Conservation (phyloP, 2,888 invertebrate species). For the Brenthis daphne region DNA sequence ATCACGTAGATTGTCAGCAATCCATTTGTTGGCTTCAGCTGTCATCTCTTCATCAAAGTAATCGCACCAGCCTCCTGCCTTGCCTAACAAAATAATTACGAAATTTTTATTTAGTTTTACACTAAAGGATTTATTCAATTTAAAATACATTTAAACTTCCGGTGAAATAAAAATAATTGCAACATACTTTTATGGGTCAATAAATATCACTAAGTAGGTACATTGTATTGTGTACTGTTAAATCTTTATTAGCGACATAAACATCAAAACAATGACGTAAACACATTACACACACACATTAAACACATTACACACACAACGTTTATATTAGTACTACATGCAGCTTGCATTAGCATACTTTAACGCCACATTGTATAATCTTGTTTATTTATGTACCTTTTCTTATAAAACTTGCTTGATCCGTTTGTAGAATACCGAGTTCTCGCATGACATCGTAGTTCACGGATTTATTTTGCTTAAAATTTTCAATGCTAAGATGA, state of each 20-base stretch:
- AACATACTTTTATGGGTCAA: too few species aligned
- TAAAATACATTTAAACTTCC: not conserved
- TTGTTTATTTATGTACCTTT: conserved; percentile 69
- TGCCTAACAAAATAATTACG: conserved; percentile 64
- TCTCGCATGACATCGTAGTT: conserved; percentile 86
- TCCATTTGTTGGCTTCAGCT: conserved; percentile 86
- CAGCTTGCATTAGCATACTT: too few species aligned
- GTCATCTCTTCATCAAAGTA: conserved; percentile 87
- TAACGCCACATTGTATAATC: too few species aligned
- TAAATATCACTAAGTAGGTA: too few species aligned
- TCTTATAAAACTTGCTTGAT: conserved; percentile 85
- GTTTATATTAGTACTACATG: too few species aligned
- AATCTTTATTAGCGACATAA: too few species aligned
- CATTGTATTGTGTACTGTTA: too few species aligned
- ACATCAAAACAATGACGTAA: too few species aligned
- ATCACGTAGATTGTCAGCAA: conserved; percentile 82
- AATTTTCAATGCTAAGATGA: conserved; percentile 91
- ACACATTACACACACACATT: too few species aligned
- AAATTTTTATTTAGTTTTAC: not conserved
- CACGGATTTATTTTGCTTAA: conserved; percentile 90
- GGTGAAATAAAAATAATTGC: too few species aligned
- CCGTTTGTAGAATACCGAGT: conserved; percentile 82
- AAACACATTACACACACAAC: too few species aligned
- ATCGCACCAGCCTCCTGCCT: conserved; percentile 86
- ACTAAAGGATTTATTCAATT: not conserved